Evolutionary conservation across 2,113 vertebrate genomes (phyloP).

Genomic region (Paedocypris sp.): DNA sequence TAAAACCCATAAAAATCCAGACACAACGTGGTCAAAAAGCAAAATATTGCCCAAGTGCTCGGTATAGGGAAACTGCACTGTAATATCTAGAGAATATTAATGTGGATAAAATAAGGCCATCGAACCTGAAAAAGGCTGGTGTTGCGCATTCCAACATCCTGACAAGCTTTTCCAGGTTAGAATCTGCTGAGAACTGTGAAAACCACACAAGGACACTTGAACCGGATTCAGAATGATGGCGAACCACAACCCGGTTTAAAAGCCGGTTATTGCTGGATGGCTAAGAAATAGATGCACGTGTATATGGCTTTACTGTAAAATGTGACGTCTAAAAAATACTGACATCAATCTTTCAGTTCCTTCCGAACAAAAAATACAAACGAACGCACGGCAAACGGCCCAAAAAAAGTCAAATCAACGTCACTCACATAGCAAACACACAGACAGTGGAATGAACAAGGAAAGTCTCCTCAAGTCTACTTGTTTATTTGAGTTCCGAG

Average conservation of each 20-base stretch:
- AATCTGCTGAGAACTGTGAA: neutral
- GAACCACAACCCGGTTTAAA: too few relatives aligned
- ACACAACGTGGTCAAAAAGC: neutral
- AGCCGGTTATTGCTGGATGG: neutral
- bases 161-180: too few relatives aligned
- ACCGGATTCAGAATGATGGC: neutral
- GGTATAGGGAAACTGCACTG: neutral
- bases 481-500: constrained; percentile 51
- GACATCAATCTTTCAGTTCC: too few relatives aligned
- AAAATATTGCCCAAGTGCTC: too few relatives aligned
- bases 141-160: neutral
- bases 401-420: neutral
- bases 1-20: neutral
- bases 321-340: neutral
- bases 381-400: neutral
- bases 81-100: neutral
- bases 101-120: neutral
- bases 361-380: too few relatives aligned
- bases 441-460: constrained; percentile 21
- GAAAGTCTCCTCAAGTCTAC: constrained; percentile 6
- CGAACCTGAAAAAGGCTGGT: constrained; percentile 7
- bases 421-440: constrained; percentile 25
- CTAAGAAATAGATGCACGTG: neutral
- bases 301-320: neutral
- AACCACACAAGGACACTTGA: constrained; percentile 3